These are phyloP conservation scores for Odontomyia ornata DNA, from an alignment of 2,888 invertebrate genomes.

Conservation along the genomic window DNA sequence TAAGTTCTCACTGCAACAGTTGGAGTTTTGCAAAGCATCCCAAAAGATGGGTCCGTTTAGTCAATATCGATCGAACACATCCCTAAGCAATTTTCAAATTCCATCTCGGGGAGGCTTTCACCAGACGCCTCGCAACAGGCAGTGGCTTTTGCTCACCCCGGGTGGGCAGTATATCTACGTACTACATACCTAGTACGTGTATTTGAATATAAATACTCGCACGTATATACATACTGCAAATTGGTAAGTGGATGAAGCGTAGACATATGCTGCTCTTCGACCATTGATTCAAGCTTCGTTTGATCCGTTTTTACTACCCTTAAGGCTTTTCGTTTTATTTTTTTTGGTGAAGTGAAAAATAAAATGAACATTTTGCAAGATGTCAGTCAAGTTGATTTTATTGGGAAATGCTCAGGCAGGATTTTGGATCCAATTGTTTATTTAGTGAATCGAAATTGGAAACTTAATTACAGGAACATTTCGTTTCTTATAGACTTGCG, in stretches of 20 bases:
- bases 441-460: background rate
- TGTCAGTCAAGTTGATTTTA: background rate
- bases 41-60: background rate
- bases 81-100: constrained; percentile 10
- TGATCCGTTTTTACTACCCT: background rate
- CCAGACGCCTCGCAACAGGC: background rate
- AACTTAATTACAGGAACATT: no score
- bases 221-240: background rate
- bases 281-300: constrained; percentile 19
- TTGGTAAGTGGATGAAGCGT: background rate
- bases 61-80: constrained; percentile 2
- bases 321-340: background rate
- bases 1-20: background rate
- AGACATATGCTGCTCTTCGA: background rate
- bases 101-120: background rate
- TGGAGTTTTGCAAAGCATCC: background rate
- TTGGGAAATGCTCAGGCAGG: background rate
- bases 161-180: no score
- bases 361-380: background rate
- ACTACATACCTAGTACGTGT: no score
- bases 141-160: background rate
- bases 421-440: background rate
- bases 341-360: background rate
- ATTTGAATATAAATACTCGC: no score
- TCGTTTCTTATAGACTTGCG: no score